A percentile compares a stretch with the other conserved stretches of the same genome.
phyloP scores from a whole-genome alignment of 2,888 invertebrate species.

The Syrphus vitripennis region DNA sequence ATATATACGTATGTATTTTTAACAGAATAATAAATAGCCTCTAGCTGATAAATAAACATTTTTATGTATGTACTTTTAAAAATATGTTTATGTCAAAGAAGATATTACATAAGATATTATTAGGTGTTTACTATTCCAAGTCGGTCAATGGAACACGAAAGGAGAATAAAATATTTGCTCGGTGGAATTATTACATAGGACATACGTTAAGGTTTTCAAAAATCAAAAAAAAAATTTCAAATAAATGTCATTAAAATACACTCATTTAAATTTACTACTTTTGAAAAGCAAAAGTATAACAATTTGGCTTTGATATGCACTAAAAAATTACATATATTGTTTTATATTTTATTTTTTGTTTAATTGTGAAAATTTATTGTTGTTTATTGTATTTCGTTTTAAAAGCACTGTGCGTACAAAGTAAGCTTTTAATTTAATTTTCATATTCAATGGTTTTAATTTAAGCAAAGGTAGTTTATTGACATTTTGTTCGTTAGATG shows the following conservation, averaged over 20 bases:
- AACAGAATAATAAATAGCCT: constrained; percentile 60
- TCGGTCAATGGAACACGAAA: constrained; percentile 22
- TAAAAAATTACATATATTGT: background rate
- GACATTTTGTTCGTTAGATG: constrained; percentile 10
- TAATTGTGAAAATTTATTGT: background rate
- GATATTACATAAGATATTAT: constrained; percentile 22
- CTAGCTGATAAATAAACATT: constrained; percentile 60
- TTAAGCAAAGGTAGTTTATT: constrained; percentile 2
- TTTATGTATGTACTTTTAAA: constrained; percentile 33
- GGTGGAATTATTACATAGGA: constrained; percentile 34
- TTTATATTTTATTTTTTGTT: too few species aligned
- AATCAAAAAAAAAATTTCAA: background rate
- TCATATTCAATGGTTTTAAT: background rate
- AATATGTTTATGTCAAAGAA: constrained; percentile 57
- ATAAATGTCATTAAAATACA: constrained; percentile 13
- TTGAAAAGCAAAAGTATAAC: background rate
- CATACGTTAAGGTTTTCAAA: background rate
- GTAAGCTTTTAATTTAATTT: background rate
- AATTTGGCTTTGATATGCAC: constrained; percentile 17
- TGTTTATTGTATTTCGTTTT: constrained; percentile 4
- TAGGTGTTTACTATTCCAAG: constrained; percentile 1
- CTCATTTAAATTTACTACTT: background rate
- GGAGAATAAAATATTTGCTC: constrained; percentile 24
- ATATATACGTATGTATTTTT: background rate
- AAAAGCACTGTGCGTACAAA: constrained; percentile 8